These are phyloP conservation scores for Spisula solida DNA, from an alignment of 2,888 invertebrate species.

Conservation along the genomic window DNA sequence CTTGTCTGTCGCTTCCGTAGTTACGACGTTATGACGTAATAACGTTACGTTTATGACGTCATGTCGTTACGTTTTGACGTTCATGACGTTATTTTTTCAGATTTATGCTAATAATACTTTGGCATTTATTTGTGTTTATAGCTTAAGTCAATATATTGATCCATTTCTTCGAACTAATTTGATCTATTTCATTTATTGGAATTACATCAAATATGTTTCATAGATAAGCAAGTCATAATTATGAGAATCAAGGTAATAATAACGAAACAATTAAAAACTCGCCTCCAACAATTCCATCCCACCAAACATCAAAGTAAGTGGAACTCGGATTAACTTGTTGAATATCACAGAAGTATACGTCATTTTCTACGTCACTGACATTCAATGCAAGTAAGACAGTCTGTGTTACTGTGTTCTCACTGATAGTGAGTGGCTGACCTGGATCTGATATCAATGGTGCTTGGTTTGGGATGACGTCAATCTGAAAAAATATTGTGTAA, in stretches of 20 bases:
- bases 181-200: no score
- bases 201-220: no score
- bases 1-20: neutral
- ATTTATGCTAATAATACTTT: no score
- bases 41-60: neutral
- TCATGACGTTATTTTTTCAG: neutral
- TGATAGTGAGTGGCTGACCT: constrained; percentile 38
- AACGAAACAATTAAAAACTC: neutral
- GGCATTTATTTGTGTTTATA: no score
- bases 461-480: constrained; percentile 54
- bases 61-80: neutral
- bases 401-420: constrained; percentile 49
- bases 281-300: neutral
- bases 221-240: no score
- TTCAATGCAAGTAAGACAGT: constrained; percentile 39
- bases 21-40: constrained; percentile 19
- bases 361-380: constrained; percentile 46
- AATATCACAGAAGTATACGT: constrained; percentile 51
- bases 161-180: no score
- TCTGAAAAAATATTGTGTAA: constrained; percentile 29
- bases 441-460: constrained; percentile 44
- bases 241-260: no score
- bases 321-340: constrained; percentile 32
- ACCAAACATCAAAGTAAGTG: constrained; percentile 56
- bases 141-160: no score